Percentiles rank a stretch among this genome's conserved stretches.
Evolutionary conservation across 2,113 vertebrate genomes (phyloP).

Genomic region (Podarcis cretensis): DNA sequence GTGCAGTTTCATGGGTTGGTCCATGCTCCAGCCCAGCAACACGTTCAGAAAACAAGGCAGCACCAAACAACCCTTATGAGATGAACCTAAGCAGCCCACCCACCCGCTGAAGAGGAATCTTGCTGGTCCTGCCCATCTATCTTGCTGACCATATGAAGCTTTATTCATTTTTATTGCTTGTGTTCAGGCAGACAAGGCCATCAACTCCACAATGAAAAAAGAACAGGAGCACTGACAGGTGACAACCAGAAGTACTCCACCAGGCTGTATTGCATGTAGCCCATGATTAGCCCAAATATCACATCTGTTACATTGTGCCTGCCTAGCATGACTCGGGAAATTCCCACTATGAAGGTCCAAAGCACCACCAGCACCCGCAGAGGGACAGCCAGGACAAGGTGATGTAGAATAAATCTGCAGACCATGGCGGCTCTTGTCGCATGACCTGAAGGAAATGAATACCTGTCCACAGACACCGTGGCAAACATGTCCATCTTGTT

Average conservation of each 20-base stretch:
- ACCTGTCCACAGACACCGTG: conserved; percentile 94
- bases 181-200: not conserved
- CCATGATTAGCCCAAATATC: conserved; percentile 90
- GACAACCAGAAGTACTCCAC: conserved; percentile 95
- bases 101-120: conserved; percentile 36
- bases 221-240: conserved; percentile 79
- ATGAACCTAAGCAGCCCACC: conserved; percentile 15
- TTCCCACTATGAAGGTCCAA: conserved; percentile 88
- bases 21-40: conserved; percentile 18
- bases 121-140: not conserved
- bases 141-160: not conserved
- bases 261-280: conserved; percentile 90
- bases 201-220: conserved; percentile 80
- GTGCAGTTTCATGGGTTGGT: conserved; percentile 21
- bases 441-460: conserved; percentile 96
- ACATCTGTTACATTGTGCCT: conserved; percentile 97
- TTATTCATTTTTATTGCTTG: not conserved
- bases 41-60: conserved; percentile 27
- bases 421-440: conserved; percentile 93
- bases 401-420: conserved; percentile 90
- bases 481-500: conserved; percentile 99
- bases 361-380: conserved; percentile 90
- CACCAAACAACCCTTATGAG: not conserved
- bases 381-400: conserved; percentile 91
- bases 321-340: conserved; percentile 94